Evolutionary conservation across 64 coral and sea anemone genomes (phyloP), one percentile per base, ranked within the genome.

Genomic region (Actinia tenebrosa): DNA sequence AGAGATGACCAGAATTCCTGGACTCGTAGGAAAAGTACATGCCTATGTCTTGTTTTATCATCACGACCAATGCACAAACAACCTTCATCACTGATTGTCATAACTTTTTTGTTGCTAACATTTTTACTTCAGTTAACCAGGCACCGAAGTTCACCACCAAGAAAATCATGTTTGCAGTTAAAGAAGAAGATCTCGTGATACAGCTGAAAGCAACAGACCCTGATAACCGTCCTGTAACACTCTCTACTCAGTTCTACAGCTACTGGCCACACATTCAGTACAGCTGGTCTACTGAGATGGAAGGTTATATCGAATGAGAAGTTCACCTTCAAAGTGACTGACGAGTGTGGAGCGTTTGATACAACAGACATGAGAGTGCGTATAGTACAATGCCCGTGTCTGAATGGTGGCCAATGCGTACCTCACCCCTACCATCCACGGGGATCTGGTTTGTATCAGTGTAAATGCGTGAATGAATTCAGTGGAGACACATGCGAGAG

Each of bases 401-500:
- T 79, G 26, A 91, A 91, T 69, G 85, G 80, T 16, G 89, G 89
- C 19, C 27, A 16, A 56, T 91, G 89, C 22, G 27, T 80, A 30
- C 82, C 89, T 15, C 83, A 91, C 22, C 84, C 89, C 11, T 10
- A 91, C 3, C 75, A 80, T 6, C 84, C 89, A 5, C 77, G 83
- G 44, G 89, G 89, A 23, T 91, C 89, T 86, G 89, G 89, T 19
- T 26, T 16, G 3, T 91, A 91, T 66, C 20, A 14, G 37, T 91
- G 89, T 30, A 20, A 63, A 11, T 91, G 89, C 44, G 10, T 37
- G 16, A 60, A 71, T 8, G 71, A 84, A 45, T 91, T 91, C 71
- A 86, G 79, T 17, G 89, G 84, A 64, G 77, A 80, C 19, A 20
- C 15, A 0, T 91, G 89, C 10, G 83, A 91, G 20, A 86, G 64